phyloP scores from a whole-genome alignment of 35 echinoderm and acorn worm species.

The Heliocidaris tuberculata region DNA sequence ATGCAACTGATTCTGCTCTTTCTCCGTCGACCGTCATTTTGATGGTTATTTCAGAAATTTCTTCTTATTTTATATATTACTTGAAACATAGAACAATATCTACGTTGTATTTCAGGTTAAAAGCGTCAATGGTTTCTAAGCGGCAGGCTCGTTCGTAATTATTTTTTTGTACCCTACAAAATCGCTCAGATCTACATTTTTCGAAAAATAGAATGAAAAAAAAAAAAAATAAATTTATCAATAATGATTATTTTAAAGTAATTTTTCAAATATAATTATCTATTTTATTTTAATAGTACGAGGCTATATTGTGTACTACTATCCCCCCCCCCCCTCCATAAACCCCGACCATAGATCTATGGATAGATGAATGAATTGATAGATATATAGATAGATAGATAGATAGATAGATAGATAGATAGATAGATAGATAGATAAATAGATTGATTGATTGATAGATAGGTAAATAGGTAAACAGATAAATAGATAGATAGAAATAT shows the following conservation, averaged over 20 bases:
- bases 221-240: neutral
- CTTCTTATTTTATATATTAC: neutral
- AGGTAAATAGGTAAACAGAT: too few relatives aligned
- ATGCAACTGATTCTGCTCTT: slow-evolving; percentile 26
- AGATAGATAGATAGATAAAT: too few relatives aligned
- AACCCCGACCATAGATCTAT: too few relatives aligned
- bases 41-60: neutral
- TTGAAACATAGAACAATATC: neutral
- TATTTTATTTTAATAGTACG: too few relatives aligned
- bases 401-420: too few relatives aligned
- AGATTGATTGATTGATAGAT: too few relatives aligned
- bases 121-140: slow-evolving; percentile 45
- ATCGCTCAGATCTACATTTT: neutral
- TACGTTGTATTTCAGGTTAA: neutral
- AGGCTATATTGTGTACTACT: too few relatives aligned
- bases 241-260: neutral
- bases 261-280: neutral
- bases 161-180: neutral
- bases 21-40: slow-evolving; percentile 60
- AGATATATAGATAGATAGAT: too few relatives aligned
- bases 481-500: too few relatives aligned
- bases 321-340: too few relatives aligned
- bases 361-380: too few relatives aligned
- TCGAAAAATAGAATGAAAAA: neutral
- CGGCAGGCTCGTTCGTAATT: slow-evolving; percentile 22